Conservation (phyloP, 2,797 vertebrate genomes). For the Anolis apletophallus region DNA sequence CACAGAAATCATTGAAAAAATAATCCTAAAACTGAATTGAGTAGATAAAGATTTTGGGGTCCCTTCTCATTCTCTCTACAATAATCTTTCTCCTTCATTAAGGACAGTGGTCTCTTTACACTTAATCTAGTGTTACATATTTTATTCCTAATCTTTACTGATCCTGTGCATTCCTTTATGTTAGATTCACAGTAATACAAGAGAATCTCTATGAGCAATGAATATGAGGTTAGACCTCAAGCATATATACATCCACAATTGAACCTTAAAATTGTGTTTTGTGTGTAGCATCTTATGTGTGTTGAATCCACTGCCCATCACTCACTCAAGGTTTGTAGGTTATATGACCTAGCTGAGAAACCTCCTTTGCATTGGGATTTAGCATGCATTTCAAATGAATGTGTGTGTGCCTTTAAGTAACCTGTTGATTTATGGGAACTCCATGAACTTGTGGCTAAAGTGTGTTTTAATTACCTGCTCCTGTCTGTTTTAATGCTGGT, state of each 20-base stretch:
- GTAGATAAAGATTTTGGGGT: neutral
- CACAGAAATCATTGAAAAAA: neutral
- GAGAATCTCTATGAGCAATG: neutral
- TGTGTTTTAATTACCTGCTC: no score
- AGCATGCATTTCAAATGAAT: neutral
- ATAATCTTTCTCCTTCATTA: neutral
- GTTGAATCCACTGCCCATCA: neutral
- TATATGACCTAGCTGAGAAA: neutral
- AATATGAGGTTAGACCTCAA: neutral
- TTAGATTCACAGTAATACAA: neutral
- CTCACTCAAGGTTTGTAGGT: neutral
- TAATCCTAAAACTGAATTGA: neutral
- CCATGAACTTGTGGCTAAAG: no score
- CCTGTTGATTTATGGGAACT: no score
- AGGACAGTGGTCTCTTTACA: neutral
- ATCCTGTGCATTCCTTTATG: neutral
- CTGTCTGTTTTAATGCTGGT: no score
- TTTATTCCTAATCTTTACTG: neutral
- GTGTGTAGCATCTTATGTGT: no score
- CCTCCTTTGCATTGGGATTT: neutral
- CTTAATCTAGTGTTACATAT: neutral
- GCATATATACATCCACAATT: no score
- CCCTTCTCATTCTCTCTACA: neutral
- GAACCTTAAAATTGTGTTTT: neutral
- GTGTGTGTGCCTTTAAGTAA: no score